Evolutionary conservation across 37 sponge, comb jelly and placozoan species (phyloP), one percentile per base, ranked within the genome.

Genomic region (Halichondria panicea): DNA sequence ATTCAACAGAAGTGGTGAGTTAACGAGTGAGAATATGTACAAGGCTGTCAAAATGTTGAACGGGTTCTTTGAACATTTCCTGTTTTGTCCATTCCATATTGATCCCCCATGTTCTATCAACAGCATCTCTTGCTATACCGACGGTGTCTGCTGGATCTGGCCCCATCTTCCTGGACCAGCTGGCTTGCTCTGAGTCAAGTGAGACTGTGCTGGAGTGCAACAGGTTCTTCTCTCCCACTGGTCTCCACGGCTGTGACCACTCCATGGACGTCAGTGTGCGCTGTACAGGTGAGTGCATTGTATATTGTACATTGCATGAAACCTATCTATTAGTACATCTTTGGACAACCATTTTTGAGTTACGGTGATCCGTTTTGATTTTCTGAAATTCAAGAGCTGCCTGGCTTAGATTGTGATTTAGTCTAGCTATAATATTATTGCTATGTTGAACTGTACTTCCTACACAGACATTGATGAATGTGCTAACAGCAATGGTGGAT

Each of bases 91-190:
- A n/a, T n/a, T n/a, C n/a, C n/a, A n/a, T n/a, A n/a, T n/a, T n/a
- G n/a, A 15, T 48, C 52, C 15, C 52, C 15, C 52, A 15, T 18
- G 11, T 48, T 11, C 52, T 48, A 15, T 11, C 52, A 15, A 15
- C 15, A 18, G 11, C 52, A 58, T n/a, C 11, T 25, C 9, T 5
- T 7, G 28, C 28, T n/a, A n/a, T n/a, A n/a, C n/a, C n/a, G n/a
- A n/a, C n/a, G n/a, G n/a, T n/a, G n/a, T n/a, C n/a, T n/a, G n/a
- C n/a, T n/a, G n/a, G n/a, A n/a, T n/a, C 40, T 53, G 78, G 78
- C 8, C 78, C 78, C 53, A 66, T 77, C 15, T 77, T 77, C 66
- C 78, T 77, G 50, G 55, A 66, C 54, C 55, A 77, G 11, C 78
- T 66, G 21, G 18, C 22, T 25, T 75, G 76, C 27, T 48, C 69